Evolutionary conservation across 2,797 vertebrate genomes (phyloP).

Genomic region (Phrynocephalus vlangalii): DNA sequence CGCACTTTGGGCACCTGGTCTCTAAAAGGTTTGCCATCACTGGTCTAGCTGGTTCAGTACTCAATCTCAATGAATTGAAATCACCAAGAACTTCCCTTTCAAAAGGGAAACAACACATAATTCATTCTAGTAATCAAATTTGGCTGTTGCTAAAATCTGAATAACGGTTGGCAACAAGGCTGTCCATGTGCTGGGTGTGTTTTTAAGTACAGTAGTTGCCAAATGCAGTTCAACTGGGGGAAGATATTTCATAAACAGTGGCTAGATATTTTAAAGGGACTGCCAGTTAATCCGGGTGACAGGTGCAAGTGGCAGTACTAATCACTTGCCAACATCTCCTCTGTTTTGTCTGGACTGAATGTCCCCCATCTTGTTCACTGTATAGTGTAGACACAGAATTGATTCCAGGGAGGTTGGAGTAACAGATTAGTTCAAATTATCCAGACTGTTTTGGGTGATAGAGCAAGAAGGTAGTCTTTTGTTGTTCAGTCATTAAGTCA

Average conservation of each 20-base stretch:
- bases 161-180: background rate
- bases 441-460: background rate
- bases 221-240: background rate
- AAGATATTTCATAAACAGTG: background rate
- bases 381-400: background rate
- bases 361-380: background rate
- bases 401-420: background rate
- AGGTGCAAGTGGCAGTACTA: no score
- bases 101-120: background rate
- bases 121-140: background rate
- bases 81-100: background rate
- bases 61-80: background rate
- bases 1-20: no score
- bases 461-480: background rate
- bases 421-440: background rate
- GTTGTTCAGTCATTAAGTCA: no score
- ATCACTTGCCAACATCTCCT: background rate
- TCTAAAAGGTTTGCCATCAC: no score
- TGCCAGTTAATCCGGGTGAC: background rate
- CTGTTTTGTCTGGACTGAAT: background rate
- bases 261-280: background rate
- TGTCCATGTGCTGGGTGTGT: background rate
- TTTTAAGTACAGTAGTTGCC: background rate
- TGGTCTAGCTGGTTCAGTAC: background rate
- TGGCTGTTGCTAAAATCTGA: background rate